Conservation (phyloP, 2,888 invertebrate species). For the Stegana nigrithorax region DNA sequence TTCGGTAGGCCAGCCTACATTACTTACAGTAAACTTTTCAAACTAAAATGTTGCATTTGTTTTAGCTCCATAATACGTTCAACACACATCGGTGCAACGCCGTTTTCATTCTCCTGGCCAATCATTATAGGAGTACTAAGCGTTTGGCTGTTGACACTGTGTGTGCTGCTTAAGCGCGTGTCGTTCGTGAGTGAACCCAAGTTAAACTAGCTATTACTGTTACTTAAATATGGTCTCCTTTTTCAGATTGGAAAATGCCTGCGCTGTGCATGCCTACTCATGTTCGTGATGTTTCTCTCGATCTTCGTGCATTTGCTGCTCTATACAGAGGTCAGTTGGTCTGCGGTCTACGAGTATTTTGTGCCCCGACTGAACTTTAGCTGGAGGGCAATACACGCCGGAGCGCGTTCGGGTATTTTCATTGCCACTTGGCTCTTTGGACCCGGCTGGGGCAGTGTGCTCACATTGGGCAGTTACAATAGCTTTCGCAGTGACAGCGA, state of each 20-base stretch:
- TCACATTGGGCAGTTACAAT: slow-evolving; percentile 87
- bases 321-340: slow-evolving; percentile 42
- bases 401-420: slow-evolving; percentile 44
- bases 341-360: slow-evolving; percentile 39
- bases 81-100: slow-evolving; percentile 34
- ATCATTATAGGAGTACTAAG: slow-evolving; percentile 47
- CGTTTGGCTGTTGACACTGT: slow-evolving; percentile 55
- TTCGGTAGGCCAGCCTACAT: slow-evolving; percentile 55
- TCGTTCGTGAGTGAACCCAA: slow-evolving; percentile 49
- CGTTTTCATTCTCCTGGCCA: slow-evolving; percentile 53
- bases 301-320: slow-evolving; percentile 54
- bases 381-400: slow-evolving; percentile 31
- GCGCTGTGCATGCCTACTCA: slow-evolving; percentile 55
- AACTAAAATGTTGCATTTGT: background rate
- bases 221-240: no score
- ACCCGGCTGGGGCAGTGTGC: slow-evolving; percentile 85
- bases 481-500: slow-evolving; percentile 79
- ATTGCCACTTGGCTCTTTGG: slow-evolving; percentile 78
- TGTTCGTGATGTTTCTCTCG: slow-evolving; percentile 53
- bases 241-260: slow-evolving; percentile 62
- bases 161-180: slow-evolving; percentile 51
- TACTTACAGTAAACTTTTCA: background rate
- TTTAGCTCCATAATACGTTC: slow-evolving; percentile 56
- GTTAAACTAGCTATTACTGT: no score
- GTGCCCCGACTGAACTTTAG: slow-evolving; percentile 41